Evolutionary conservation across 92 coral and sea anemone genomes (phyloP).

Genomic region (Desmophyllum pertusum): DNA sequence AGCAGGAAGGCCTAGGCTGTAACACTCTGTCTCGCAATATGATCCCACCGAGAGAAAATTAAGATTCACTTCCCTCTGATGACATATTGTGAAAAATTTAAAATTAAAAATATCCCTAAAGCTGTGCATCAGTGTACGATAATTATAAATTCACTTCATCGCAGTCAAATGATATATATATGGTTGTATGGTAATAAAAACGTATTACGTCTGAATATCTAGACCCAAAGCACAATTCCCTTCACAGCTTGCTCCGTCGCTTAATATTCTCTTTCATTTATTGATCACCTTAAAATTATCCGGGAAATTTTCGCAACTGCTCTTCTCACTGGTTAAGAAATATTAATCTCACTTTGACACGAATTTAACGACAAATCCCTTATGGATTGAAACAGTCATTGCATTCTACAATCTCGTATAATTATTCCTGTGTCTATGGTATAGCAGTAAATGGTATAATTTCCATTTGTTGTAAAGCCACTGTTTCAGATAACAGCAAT

Average conservation of each 20-base stretch:
- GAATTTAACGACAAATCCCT: not conserved
- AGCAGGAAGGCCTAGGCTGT: no score
- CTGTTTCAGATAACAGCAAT: no score
- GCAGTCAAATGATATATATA: no score
- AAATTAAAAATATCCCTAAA: not conserved
- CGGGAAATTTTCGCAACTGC: not conserved
- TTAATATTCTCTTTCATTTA: not conserved
- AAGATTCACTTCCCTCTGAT: not conserved
- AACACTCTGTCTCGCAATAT: not conserved
- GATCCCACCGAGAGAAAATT: not conserved
- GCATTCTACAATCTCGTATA: not conserved
- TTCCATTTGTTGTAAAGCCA: not conserved
- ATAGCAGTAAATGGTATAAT: not conserved
- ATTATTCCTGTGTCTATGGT: not conserved
- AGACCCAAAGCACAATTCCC: not conserved
- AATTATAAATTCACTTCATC: no score
- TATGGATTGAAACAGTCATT: not conserved
- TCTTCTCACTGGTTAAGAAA: not conserved
- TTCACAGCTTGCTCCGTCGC: not conserved
- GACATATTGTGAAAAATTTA: no score
- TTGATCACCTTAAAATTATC: not conserved
- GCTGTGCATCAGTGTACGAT: not conserved
- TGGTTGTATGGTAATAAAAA: no score
- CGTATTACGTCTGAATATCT: no score
- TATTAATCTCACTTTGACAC: not conserved